A percentile compares a stretch with the other conserved stretches of the same genome.
These are phyloP conservation scores for Galerucella pusilla DNA, from an alignment of 2,888 invertebrate genomes.

Conservation along the genomic window DNA sequence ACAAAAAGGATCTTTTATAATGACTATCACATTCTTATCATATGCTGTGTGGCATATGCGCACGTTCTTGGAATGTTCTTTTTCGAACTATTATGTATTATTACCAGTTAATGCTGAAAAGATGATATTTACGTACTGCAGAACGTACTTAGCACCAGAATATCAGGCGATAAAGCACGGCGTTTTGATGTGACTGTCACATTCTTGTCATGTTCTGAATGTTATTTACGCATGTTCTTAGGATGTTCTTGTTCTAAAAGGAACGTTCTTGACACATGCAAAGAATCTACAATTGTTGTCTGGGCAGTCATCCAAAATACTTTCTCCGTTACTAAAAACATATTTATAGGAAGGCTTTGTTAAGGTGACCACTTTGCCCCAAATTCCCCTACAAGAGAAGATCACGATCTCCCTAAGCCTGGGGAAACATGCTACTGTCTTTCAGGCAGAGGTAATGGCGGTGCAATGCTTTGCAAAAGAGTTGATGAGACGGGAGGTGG, in stretches of 20 bases:
- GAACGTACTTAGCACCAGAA: background rate
- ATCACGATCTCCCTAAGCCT: no score
- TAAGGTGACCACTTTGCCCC: no score
- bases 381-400: no score
- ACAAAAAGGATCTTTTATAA: no score
- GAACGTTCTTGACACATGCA: background rate
- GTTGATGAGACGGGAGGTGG: no score
- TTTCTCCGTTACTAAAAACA: no score
- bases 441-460: no score
- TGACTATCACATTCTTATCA: background rate
- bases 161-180: constrained; percentile 1
- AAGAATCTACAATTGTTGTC: background rate
- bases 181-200: constrained; percentile 2
- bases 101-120: background rate
- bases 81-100: background rate
- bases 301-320: no score
- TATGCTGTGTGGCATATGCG: background rate
- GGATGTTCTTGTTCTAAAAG: background rate
- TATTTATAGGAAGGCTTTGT: no score
- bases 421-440: no score
- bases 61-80: background rate
- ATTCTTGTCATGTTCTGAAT: background rate
- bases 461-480: no score
- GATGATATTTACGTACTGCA: no score
- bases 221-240: background rate